Evolutionary conservation across 2,113 vertebrate genomes (phyloP).

Genomic region (Daubentonia madagascariensis): DNA sequence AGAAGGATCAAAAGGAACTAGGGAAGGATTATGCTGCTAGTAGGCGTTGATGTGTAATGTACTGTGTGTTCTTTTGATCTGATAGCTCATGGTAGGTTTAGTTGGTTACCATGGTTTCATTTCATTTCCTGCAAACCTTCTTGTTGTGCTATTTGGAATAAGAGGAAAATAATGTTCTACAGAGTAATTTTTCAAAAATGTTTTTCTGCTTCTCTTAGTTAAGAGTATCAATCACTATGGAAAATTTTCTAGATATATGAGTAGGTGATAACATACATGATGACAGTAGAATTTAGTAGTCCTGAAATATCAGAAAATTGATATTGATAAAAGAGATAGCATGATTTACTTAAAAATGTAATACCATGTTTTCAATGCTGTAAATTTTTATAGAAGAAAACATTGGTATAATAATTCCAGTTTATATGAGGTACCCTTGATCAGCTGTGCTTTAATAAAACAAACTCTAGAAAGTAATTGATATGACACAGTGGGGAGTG

Average conservation of each 20-base stretch:
- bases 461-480: neutral
- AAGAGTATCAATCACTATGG: conserved; percentile 68
- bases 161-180: conserved; percentile 79
- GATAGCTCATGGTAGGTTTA: conserved; percentile 81
- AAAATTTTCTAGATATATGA: conserved; percentile 42
- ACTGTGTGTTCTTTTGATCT: conserved; percentile 85
- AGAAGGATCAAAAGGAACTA: conserved; percentile 76
- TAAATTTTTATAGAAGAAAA: neutral
- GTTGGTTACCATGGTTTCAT: conserved; percentile 88
- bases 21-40: conserved; percentile 77
- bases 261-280: conserved; percentile 21
- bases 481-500: neutral
- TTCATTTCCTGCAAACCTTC: conserved; percentile 83
- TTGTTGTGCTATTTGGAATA: conserved; percentile 79
- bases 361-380: neutral
- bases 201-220: conserved; percentile 65
- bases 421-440: neutral
- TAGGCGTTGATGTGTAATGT: conserved; percentile 82
- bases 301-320: neutral
- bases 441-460: conserved; percentile 11
- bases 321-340: neutral
- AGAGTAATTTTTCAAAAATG: conserved; percentile 72
- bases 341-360: conserved; percentile 23
- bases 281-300: conserved; percentile 19
- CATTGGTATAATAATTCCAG: neutral